Evolutionary conservation across 30 jellyfish, hydroid and myxozoan species (phyloP).

Genomic region (Catostylus mosaicus): DNA sequence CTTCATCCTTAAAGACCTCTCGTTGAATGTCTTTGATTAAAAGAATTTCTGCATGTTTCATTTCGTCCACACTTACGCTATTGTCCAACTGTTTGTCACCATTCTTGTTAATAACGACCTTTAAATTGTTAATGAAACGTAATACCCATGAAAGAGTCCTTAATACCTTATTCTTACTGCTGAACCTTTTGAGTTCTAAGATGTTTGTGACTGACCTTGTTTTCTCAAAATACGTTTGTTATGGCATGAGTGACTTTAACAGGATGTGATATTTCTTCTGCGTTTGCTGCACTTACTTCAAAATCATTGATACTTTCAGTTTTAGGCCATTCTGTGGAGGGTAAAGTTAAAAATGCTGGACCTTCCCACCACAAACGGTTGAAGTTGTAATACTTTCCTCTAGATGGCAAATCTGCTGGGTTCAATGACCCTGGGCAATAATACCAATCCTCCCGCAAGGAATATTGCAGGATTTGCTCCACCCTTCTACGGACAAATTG

Average conservation of each 20-base stretch:
- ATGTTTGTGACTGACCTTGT: too few relatives aligned
- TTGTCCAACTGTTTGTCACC: neutral
- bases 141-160: conserved; percentile 37
- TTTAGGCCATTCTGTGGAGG: too few relatives aligned
- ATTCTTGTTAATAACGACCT: neutral
- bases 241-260: too few relatives aligned
- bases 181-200: too few relatives aligned
- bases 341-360: too few relatives aligned
- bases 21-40: conserved; percentile 19
- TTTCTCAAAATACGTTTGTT: too few relatives aligned
- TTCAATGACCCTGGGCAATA: conserved; percentile 20
- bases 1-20: conserved; percentile 9
- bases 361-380: conserved; percentile 51
- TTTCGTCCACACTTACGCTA: conserved; percentile 18
- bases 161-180: conserved; percentile 21
- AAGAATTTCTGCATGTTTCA: conserved; percentile 5
- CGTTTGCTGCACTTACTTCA: too few relatives aligned
- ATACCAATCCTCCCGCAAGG: conserved; percentile 24
- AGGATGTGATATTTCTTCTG: too few relatives aligned
- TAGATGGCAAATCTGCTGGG: conserved; percentile 41
- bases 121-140: too few relatives aligned
- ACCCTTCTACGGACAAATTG: conserved; percentile 30
- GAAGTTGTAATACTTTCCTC: conserved; percentile 9
- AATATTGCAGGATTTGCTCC: neutral
- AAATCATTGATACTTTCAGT: too few relatives aligned